These are phyloP conservation scores for Spatula clypeata DNA, from an alignment of 2,797 vertebrate species.

Conservation along the genomic window DNA sequence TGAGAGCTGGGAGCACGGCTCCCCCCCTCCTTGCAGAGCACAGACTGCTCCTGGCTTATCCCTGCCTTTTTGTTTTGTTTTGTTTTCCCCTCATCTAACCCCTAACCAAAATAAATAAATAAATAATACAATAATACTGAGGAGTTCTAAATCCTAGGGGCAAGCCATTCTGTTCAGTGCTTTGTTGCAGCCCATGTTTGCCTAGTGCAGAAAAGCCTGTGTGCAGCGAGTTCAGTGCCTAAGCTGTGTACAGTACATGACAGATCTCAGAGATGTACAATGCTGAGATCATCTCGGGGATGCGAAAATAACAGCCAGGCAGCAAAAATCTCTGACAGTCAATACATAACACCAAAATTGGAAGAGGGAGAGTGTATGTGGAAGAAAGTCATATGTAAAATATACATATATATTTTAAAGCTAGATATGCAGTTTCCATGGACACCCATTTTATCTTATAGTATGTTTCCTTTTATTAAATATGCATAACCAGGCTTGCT, in stretches of 20 bases:
- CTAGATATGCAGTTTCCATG: conserved; percentile 70
- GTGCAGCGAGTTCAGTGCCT: neutral
- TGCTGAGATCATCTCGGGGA: neutral
- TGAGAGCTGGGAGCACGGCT: neutral
- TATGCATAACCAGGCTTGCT: conserved; percentile 72
- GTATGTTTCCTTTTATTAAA: conserved; percentile 76
- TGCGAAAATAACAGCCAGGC: neutral
- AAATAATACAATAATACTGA: neutral
- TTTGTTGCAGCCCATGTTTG: neutral
- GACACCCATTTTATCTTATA: conserved; percentile 65
- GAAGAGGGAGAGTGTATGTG: neutral
- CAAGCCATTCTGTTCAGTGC: neutral
- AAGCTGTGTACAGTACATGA: neutral
- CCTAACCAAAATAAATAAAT: neutral
- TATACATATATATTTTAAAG: neutral
- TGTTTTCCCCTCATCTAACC: neutral
- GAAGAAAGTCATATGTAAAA: neutral
- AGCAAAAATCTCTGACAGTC: conserved; percentile 13
- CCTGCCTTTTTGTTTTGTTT: accelerated
- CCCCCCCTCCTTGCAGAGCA: neutral
- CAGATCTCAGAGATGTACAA: neutral
- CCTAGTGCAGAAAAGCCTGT: neutral
- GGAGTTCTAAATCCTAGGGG: neutral
- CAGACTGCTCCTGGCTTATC: neutral
- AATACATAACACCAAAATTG: neutral